Evolutionary conservation across 1,140 invertebrate genomes (phyloP).

Genomic region (Lordiphosa collinella): DNA sequence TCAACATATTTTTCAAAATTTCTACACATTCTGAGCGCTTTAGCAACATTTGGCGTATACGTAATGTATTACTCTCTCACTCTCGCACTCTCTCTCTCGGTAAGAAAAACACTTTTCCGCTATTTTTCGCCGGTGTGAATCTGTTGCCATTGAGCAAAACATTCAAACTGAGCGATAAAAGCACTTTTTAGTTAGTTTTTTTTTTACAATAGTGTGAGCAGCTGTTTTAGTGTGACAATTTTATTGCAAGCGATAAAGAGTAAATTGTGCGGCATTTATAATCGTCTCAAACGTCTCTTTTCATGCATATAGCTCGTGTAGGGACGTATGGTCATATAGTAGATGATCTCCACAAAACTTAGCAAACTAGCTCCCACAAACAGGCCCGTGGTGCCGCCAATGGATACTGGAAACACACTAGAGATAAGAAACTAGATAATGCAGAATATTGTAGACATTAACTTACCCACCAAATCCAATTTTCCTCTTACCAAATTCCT

Average conservation of each 20-base stretch:
- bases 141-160: slow-evolving; percentile 26
- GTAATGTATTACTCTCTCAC: slow-evolving; percentile 7
- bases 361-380: slow-evolving; percentile 84
- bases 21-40: slow-evolving; percentile 30
- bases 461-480: slow-evolving; percentile 84
- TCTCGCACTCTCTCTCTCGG: slow-evolving; percentile 3
- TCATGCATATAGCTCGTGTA: slow-evolving; percentile 66
- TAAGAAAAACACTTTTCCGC: slow-evolving; percentile 16
- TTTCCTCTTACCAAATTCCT: slow-evolving; percentile 83
- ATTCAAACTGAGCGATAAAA: slow-evolving; percentile 45
- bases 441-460: background rate
- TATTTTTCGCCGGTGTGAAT: slow-evolving; percentile 32
- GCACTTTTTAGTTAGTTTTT: slow-evolving; percentile 38
- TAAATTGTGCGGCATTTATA: slow-evolving; percentile 1
- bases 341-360: slow-evolving; percentile 83
- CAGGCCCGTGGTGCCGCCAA: slow-evolving; percentile 83
- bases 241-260: background rate
- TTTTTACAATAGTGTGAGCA: slow-evolving; percentile 12
- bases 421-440: background rate
- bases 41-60: slow-evolving; percentile 57
- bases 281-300: slow-evolving; percentile 30
- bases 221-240: slow-evolving; percentile 1
- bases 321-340: slow-evolving; percentile 80
- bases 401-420: slow-evolving; percentile 80
- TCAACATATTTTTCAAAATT: slow-evolving; percentile 28